These are phyloP conservation scores for Sialia sialis DNA, from an alignment of 2,113 vertebrate species.

Conservation along the genomic window DNA sequence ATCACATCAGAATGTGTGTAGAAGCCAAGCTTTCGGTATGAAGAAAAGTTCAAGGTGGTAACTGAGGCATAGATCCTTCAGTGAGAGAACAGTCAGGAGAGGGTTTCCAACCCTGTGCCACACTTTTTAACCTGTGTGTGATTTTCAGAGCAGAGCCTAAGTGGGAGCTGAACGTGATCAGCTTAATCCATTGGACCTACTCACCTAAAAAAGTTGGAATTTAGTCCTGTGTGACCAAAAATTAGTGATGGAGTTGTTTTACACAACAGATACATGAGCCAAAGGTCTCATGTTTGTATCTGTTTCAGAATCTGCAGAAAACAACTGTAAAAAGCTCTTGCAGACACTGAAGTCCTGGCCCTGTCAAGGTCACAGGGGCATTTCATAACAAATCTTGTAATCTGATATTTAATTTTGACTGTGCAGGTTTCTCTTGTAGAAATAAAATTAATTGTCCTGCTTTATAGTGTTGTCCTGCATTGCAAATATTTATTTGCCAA, in stretches of 20 bases:
- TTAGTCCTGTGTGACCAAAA: not conserved
- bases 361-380: not conserved
- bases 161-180: not conserved
- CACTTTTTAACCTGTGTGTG: not conserved
- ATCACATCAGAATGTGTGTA: not conserved
- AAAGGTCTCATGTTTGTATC: not conserved
- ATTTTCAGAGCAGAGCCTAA: not conserved
- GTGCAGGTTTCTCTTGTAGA: not conserved
- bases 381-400: conserved; percentile 4
- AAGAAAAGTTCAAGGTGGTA: not conserved
- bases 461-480: not conserved
- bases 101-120: not conserved
- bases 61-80: not conserved
- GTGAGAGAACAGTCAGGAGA: not conserved
- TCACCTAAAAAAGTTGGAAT: not conserved
- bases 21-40: not conserved
- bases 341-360: not conserved
- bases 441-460: not conserved
- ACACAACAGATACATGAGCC: not conserved
- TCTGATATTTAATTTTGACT: not conserved
- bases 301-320: not conserved
- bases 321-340: not conserved
- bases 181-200: not conserved
- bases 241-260: not conserved
- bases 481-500: not conserved